Percentiles rank a stretch among this genome's conserved stretches.
phyloP scores from a whole-genome alignment of 2,888 invertebrate species.

The Oligia latruncula region DNA sequence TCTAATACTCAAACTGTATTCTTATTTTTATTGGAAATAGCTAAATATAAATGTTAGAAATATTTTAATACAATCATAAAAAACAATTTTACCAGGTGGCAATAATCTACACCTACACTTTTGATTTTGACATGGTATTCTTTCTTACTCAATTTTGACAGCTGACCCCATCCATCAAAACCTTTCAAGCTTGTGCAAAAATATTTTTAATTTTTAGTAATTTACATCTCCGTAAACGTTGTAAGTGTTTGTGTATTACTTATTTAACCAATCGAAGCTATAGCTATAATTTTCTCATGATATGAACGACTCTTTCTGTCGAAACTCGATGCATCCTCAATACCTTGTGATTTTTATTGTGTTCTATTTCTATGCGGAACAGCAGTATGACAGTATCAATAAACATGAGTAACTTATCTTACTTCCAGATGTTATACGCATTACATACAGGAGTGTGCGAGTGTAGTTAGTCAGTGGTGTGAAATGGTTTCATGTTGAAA shows the following conservation, averaged over 20 bases:
- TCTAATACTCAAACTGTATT: neutral
- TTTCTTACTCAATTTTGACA: constrained; percentile 20
- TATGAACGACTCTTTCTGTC: neutral
- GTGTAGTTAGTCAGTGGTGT: constrained; percentile 62
- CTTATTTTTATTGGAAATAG: neutral
- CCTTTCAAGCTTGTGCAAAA: constrained; percentile 54
- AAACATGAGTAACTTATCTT: constrained; percentile 74
- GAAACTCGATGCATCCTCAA: constrained; percentile 49
- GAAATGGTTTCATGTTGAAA: constrained; percentile 78
- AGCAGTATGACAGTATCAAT: constrained; percentile 69
- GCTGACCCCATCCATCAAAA: constrained; percentile 69
- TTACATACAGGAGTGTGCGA: constrained; percentile 69
- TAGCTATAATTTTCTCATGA: neutral
- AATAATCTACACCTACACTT: constrained; percentile 8
- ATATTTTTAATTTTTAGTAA: constrained; percentile 58
- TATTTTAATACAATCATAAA: too few relatives aligned
- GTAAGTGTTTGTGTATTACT: constrained; percentile 63
- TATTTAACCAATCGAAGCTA: neutral
- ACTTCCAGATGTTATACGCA: constrained; percentile 78
- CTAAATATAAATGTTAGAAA: too few relatives aligned
- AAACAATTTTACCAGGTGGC: constrained; percentile 12
- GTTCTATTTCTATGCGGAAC: constrained; percentile 80
- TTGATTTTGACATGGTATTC: constrained; percentile 35
- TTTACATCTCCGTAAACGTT: constrained; percentile 54
- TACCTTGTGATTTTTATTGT: constrained; percentile 79